Evolutionary conservation across 2,888 invertebrate genomes (phyloP).

Genomic region (Ischnura elegans): DNA sequence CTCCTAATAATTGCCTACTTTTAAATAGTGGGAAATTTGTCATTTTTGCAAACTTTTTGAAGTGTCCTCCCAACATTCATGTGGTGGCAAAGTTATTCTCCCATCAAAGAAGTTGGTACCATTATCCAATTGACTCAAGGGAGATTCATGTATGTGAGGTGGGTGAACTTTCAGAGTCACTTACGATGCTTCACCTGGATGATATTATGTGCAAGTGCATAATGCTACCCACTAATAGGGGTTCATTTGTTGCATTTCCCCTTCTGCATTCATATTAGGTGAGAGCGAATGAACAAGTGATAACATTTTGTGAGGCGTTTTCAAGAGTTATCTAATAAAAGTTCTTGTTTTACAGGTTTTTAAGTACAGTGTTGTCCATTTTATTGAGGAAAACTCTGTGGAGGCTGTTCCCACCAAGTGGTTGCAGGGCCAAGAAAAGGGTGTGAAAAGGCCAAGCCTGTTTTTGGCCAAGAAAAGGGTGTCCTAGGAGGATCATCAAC

Average conservation of each 20-base stretch:
- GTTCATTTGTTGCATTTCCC: no score
- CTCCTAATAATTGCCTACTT: neutral
- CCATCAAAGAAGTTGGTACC: neutral
- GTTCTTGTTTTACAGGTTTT: no score
- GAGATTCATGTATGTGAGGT: neutral
- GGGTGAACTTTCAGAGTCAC: constrained; percentile 1
- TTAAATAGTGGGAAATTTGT: neutral
- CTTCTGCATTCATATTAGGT: no score
- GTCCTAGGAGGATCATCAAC: no score
- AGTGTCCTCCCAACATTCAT: neutral
- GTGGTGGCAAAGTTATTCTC: neutral
- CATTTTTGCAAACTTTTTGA: neutral
- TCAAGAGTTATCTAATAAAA: no score
- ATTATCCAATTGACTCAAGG: neutral
- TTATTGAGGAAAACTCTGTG: neutral
- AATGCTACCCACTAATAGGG: no score
- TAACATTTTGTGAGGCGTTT: no score
- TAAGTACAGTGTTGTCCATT: no score
- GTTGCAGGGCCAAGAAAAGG: neutral
- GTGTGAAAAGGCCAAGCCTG: neutral
- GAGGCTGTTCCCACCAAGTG: neutral
- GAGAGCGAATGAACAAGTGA: no score
- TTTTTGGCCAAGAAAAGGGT: neutral
- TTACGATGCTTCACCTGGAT: neutral
- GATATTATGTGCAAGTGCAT: neutral